A percentile compares a stretch with the other conserved stretches of the same genome.
These are phyloP conservation scores for Acanthosoma haemorrhoidale DNA, from an alignment of 2,888 invertebrate species.

Conservation along the genomic window DNA sequence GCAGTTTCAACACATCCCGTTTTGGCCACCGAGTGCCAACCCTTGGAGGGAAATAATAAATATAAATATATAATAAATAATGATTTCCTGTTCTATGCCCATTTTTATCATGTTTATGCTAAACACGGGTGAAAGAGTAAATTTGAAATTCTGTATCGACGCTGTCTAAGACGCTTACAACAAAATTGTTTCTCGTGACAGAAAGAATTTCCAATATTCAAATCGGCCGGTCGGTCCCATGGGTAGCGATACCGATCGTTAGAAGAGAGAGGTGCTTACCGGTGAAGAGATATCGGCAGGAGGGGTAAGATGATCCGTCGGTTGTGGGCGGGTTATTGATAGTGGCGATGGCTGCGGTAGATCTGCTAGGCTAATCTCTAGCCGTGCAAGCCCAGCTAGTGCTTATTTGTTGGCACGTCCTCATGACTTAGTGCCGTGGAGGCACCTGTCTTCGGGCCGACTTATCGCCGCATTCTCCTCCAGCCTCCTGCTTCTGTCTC, in stretches of 20 bases:
- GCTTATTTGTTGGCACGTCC: background rate
- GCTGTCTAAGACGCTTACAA: too few relatives aligned
- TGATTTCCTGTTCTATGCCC: too few relatives aligned
- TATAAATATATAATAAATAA: too few relatives aligned
- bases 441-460: background rate
- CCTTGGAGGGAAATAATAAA: too few relatives aligned
- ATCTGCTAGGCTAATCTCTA: constrained; percentile 12
- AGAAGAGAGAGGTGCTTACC: too few relatives aligned
- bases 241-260: background rate
- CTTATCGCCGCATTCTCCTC: constrained; percentile 10
- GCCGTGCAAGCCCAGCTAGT: background rate
- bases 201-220: background rate
- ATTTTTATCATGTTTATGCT: too few relatives aligned
- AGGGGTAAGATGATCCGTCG: background rate
- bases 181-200: too few relatives aligned
- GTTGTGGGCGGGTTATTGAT: constrained; percentile 8
- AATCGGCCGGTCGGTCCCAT: background rate
- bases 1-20: too few relatives aligned
- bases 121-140: too few relatives aligned
- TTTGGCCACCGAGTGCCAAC: too few relatives aligned
- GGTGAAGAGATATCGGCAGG: too few relatives aligned
- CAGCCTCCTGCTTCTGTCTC: constrained; percentile 1
- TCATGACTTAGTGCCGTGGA: background rate
- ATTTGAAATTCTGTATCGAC: too few relatives aligned
- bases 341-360: background rate